Percentiles rank a stretch among this genome's conserved stretches.
Evolutionary conservation across 2,888 invertebrate genomes (phyloP).

Genomic region (Leucophenga montana): DNA sequence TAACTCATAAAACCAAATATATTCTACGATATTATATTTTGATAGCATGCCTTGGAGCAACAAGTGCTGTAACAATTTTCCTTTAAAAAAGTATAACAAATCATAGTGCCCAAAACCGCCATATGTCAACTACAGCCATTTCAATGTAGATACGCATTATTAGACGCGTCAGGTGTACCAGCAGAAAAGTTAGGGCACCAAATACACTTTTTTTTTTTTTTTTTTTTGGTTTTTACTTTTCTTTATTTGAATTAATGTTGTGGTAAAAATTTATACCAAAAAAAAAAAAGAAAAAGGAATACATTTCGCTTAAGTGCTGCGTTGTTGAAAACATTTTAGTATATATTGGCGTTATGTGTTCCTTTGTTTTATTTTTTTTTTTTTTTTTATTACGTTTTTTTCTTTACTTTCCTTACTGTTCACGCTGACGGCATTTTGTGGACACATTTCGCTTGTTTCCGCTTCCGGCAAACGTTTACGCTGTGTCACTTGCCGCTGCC

Average conservation of each 20-base stretch:
- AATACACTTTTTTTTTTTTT: too few species aligned
- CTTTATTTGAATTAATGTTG: slow-evolving; percentile 7
- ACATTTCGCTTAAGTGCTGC: too few species aligned
- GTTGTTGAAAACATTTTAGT: too few species aligned
- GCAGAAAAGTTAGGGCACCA: too few species aligned
- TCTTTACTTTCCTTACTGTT: background rate
- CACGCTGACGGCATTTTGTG: slow-evolving; percentile 29
- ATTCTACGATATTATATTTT: background rate
- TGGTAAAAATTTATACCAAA: background rate
- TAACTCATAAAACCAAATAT: slow-evolving; percentile 34
- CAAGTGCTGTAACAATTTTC: slow-evolving; percentile 11
- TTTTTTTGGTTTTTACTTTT: background rate
- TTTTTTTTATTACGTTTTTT: too few species aligned
- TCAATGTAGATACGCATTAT: background rate
- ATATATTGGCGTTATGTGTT: too few species aligned
- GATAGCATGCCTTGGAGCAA: background rate
- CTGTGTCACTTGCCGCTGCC: background rate
- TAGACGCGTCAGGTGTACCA: too few species aligned
- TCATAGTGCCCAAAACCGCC: background rate
- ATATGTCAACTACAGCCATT: background rate
- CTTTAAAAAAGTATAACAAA: background rate
- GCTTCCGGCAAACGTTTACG: slow-evolving; percentile 21
- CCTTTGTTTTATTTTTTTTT: too few species aligned
- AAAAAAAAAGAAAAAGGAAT: too few species aligned
- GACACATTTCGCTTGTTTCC: slow-evolving; percentile 35